These are phyloP conservation scores for Microcebus jonahi DNA, from an alignment of 2,113 vertebrate genomes.

Conservation along the genomic window DNA sequence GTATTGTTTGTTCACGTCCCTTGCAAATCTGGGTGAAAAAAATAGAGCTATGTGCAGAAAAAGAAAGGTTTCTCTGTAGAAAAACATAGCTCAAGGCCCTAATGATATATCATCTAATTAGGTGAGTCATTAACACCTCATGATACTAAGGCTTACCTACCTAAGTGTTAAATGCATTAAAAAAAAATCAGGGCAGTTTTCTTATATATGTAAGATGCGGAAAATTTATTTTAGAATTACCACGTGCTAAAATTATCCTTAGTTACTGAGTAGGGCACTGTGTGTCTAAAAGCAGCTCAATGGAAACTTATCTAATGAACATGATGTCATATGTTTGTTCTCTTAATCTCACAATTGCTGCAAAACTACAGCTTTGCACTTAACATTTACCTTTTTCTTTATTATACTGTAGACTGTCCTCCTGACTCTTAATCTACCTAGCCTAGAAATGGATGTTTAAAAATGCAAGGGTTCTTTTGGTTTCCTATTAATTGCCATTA, in stretches of 20 bases:
- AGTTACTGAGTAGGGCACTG: not conserved
- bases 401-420: not conserved
- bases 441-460: not conserved
- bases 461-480: not conserved
- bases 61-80: not conserved
- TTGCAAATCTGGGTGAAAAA: not conserved
- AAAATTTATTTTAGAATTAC: slow-evolving; percentile 25
- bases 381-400: not conserved
- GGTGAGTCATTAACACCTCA: slow-evolving; percentile 67
- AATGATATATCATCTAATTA: slow-evolving; percentile 42
- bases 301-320: not conserved
- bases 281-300: not conserved
- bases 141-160: slow-evolving; percentile 41
- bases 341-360: not conserved
- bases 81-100: slow-evolving; percentile 4
- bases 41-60: not conserved
- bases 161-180: slow-evolving; percentile 50
- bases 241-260: slow-evolving; percentile 53
- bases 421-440: not conserved
- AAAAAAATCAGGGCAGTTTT: slow-evolving; percentile 23
- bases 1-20: slow-evolving; percentile 18
- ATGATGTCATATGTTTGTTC: not conserved
- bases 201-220: not conserved
- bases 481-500: not conserved
- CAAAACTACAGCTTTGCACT: not conserved